Percentiles rank a stretch among this genome's conserved stretches.
Conservation (phyloP, 2,797 vertebrate species). For the Pseudochirops cupreus region DNA sequence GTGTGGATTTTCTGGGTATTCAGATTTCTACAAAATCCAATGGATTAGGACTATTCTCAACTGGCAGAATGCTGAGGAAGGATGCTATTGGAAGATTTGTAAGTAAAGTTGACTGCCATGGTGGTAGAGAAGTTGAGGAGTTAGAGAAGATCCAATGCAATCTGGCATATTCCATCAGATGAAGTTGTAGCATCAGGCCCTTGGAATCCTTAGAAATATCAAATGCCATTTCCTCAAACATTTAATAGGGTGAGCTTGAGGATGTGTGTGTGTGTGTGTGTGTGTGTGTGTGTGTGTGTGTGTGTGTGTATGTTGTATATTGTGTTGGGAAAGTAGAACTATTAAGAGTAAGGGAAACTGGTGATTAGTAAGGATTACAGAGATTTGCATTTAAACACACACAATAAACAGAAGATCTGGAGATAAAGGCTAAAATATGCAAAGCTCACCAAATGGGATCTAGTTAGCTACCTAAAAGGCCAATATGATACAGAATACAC, state of each 20-base stretch:
- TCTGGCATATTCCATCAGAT: not conserved
- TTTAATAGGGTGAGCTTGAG: not conserved
- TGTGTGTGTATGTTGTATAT: no score
- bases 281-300: no score
- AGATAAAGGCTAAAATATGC: not conserved
- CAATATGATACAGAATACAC: not conserved
- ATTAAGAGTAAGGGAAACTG: not conserved
- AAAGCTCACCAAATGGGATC: not conserved
- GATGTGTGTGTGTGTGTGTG: no score
- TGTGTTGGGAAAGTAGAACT: not conserved
- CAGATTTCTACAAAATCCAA: constrained; percentile 87
- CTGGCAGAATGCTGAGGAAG: constrained; percentile 86
- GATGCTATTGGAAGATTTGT: constrained; percentile 89
- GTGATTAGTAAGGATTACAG: not conserved
- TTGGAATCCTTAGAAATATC: not conserved
- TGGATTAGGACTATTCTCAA: constrained; percentile 89
- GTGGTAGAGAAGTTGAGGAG: not conserved
- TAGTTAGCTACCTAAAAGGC: not conserved
- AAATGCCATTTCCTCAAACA: not conserved
- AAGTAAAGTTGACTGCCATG: constrained; percentile 70
- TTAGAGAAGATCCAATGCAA: not conserved
- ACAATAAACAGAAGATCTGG: not conserved
- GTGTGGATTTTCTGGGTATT: constrained; percentile 90
- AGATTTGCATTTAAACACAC: not conserved
- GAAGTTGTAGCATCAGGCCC: not conserved